These are phyloP conservation scores for Pedionomus torquatus DNA, from an alignment of 2,113 vertebrate genomes.

Conservation along the genomic window DNA sequence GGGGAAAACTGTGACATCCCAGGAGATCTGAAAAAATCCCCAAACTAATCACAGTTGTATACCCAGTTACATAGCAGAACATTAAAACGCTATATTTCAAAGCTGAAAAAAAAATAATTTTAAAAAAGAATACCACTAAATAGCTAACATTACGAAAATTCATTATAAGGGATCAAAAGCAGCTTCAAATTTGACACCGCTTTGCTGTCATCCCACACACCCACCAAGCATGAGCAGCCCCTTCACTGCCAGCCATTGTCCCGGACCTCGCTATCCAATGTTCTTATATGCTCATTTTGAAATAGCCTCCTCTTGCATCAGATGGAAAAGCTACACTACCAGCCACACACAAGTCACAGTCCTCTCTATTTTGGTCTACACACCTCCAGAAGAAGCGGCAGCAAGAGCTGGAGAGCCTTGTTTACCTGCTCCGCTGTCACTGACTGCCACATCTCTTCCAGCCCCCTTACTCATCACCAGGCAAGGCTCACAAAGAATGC, in stretches of 20 bases:
- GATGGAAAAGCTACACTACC: not conserved
- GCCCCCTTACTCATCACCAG: not conserved
- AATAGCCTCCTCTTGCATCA: not conserved
- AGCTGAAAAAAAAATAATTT: not conserved
- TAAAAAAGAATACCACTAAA: not conserved
- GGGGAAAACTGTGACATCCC: not conserved
- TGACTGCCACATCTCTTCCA: not conserved
- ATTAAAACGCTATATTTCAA: slow-evolving; percentile 42
- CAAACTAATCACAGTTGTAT: not conserved
- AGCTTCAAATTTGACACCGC: not conserved
- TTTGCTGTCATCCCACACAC: not conserved
- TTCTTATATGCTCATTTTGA: not conserved
- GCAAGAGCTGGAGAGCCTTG: not conserved
- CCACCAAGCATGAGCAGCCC: not conserved
- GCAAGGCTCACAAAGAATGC: not conserved
- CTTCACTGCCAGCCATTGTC: not conserved
- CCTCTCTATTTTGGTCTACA: not conserved
- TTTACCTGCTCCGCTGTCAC: not conserved
- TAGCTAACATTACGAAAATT: not conserved
- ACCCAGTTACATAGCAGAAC: not conserved
- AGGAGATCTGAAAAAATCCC: slow-evolving; percentile 46
- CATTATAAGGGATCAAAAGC: not conserved
- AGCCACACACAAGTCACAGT: not conserved
- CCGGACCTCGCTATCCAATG: not conserved
- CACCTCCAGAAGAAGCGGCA: not conserved